A percentile compares a stretch with the other conserved stretches of the same genome.
phyloP scores from a whole-genome alignment of 2,113 vertebrate genomes.

The Halcyon malimbica region DNA sequence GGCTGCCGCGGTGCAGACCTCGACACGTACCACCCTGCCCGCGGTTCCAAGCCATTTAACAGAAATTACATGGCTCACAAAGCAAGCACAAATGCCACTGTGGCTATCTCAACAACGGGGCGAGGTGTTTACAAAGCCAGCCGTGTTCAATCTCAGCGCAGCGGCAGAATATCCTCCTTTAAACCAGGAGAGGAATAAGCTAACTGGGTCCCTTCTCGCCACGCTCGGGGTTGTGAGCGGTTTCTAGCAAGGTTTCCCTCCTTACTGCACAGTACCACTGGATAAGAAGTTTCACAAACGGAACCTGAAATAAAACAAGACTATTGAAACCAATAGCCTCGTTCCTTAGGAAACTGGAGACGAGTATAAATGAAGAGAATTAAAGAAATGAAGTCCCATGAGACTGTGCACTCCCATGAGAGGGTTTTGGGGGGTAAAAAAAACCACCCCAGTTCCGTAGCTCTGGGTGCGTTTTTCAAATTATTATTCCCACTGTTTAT shows the following conservation, averaged over 20 bases:
- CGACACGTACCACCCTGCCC: fast-evolving
- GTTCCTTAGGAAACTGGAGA: not conserved
- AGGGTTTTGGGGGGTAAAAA: fast-evolving
- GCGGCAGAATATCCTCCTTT: not conserved
- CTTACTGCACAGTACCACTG: fast-evolving
- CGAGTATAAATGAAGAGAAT: not conserved
- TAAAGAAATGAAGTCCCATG: not conserved
- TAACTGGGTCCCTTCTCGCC: not conserved
- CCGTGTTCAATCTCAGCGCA: not conserved
- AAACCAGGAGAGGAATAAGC: not conserved
- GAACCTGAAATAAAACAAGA: not conserved
- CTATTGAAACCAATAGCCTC: not conserved
- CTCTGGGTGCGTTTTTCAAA: not conserved
- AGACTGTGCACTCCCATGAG: not conserved
- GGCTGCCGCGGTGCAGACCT: not conserved
- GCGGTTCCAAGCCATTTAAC: not conserved
- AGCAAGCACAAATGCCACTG: not conserved
- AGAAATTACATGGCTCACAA: not conserved
- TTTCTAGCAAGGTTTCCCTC: not conserved
- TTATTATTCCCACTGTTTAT: not conserved
- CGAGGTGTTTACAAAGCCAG: not conserved
- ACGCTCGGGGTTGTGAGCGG: fast-evolving
- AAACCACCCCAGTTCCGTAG: not conserved
- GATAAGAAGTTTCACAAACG: not conserved
- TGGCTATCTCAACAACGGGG: not conserved